These are phyloP conservation scores for Acromyrmex heyeri DNA, from an alignment of 1,140 invertebrate species.

Conservation along the genomic window DNA sequence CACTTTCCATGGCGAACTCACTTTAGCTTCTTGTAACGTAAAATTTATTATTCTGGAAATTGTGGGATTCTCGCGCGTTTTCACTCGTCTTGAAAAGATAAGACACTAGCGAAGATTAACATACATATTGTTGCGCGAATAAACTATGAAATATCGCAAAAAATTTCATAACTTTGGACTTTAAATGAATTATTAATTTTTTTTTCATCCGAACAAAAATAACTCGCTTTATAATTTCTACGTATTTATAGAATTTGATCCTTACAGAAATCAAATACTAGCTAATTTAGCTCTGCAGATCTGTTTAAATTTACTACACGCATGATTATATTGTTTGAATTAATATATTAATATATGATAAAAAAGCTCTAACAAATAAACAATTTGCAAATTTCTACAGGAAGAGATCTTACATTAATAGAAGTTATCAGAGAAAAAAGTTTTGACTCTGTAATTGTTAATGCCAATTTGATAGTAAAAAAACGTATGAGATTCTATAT, in stretches of 20 bases:
- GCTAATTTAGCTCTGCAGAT: too few relatives aligned
- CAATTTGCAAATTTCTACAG: too few relatives aligned
- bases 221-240: background rate
- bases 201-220: constrained; percentile 1
- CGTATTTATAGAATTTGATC: background rate
- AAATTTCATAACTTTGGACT: background rate
- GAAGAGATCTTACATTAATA: too few relatives aligned
- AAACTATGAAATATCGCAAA: background rate
- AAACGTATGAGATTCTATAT: too few relatives aligned
- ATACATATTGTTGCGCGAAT: background rate
- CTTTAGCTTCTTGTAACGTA: background rate
- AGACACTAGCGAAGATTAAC: background rate
- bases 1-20: background rate
- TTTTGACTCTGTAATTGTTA: too few relatives aligned
- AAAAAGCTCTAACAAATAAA: too few relatives aligned
- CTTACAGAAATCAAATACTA: too few relatives aligned
- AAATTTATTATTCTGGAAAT: constrained; percentile 10
- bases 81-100: background rate
- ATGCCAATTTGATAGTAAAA: too few relatives aligned
- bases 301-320: too few relatives aligned
- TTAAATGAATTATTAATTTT: background rate
- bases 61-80: background rate
- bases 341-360: too few relatives aligned
- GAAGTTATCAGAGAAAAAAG: too few relatives aligned
- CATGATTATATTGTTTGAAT: too few relatives aligned